A percentile compares a stretch with the other conserved stretches of the same genome.
These are phyloP conservation scores for Gulo gulo DNA, from an alignment of 2,113 vertebrate species.

Conservation along the genomic window DNA sequence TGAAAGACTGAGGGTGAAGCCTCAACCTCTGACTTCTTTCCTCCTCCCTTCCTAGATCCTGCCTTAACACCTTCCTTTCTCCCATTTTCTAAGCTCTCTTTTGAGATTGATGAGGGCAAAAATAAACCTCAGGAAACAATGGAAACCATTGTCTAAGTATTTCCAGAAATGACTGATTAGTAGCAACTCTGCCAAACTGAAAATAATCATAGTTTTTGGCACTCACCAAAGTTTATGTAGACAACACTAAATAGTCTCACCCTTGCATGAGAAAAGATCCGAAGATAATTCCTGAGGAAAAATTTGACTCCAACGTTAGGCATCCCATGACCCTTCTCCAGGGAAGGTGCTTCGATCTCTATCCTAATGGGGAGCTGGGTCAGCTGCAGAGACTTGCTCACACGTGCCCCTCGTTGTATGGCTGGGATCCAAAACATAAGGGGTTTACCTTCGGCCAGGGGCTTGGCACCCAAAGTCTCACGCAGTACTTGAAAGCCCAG, in stretches of 20 bases:
- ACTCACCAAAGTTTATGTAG: background rate
- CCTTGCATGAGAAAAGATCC: background rate
- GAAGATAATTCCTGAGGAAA: conserved; percentile 36
- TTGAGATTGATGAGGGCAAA: background rate
- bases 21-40: background rate
- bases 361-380: background rate
- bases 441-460: background rate
- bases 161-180: conserved; percentile 52
- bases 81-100: conserved; percentile 33
- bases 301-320: background rate
- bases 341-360: background rate
- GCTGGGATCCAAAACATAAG: background rate
- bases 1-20: background rate
- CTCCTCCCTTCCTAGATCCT: background rate
- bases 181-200: conserved; percentile 46
- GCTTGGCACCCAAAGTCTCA: background rate
- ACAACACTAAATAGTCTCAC: conserved; percentile 54
- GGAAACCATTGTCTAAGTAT: conserved; percentile 49
- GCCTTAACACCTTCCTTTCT: background rate
- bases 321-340: background rate
- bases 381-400: background rate
- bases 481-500: background rate
- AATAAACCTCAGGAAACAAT: conserved; percentile 48
- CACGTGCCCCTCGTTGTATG: background rate
- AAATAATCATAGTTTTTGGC: conserved; percentile 59